A percentile compares a stretch with the other conserved stretches of the same genome.
These are phyloP conservation scores for Verasper variegatus DNA, from an alignment of 2,113 vertebrate species.

Conservation along the genomic window DNA sequence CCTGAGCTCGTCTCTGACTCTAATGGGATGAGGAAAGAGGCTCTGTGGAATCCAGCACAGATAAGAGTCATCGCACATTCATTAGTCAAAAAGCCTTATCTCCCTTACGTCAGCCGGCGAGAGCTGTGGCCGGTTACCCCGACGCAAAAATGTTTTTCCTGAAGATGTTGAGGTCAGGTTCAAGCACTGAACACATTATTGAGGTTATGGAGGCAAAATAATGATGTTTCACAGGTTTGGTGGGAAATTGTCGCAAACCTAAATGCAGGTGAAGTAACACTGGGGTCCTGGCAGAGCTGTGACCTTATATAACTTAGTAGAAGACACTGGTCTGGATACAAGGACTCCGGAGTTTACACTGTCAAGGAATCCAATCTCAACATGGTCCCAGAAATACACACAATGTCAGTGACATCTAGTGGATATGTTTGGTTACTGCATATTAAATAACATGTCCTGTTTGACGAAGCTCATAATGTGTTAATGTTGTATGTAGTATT, in stretches of 20 bases:
- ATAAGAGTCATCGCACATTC: constrained; percentile 59
- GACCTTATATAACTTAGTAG: not conserved
- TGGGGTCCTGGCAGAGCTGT: not conserved
- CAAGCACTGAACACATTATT: constrained; percentile 5
- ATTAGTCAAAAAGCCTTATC: constrained; percentile 64
- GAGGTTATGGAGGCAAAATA: not conserved
- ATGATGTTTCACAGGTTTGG: not conserved
- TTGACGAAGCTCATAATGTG: not conserved
- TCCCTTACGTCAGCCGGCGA: constrained; percentile 27
- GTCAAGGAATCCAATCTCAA: not conserved
- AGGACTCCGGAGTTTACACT: not conserved
- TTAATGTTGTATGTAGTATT: not conserved
- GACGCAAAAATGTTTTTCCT: constrained; percentile 27
- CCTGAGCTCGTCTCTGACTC: constrained; percentile 23
- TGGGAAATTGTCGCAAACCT: not conserved
- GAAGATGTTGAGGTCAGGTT: constrained; percentile 15
- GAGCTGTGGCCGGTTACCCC: constrained; percentile 21
- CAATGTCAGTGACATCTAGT: constrained; percentile 71
- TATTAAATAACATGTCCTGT: no score
- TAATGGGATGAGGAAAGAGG: constrained; percentile 43
- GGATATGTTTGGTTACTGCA: constrained; percentile 35
- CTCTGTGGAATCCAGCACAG: constrained; percentile 56
- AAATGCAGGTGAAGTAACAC: not conserved
- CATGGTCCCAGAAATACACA: not conserved
- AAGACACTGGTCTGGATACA: not conserved